Evolutionary conservation across 1,140 invertebrate species (phyloP).

Genomic region (Aphaenogaster ashmeadi): DNA sequence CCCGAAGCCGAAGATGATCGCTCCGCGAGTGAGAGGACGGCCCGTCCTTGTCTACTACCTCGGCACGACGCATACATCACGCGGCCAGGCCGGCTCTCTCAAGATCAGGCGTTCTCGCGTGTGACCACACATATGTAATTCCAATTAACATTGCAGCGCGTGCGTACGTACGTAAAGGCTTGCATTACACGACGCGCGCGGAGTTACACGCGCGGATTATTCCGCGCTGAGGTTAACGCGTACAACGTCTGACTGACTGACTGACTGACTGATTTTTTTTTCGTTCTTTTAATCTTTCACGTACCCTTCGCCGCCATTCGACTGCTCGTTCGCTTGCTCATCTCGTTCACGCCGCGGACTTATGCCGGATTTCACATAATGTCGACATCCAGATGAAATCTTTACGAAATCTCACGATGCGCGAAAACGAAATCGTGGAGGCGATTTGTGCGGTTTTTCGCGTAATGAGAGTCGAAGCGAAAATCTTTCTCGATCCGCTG

Average conservation of each 20-base stretch:
- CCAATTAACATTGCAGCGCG: constrained; percentile 74
- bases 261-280: constrained; percentile 63
- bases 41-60: constrained; percentile 70
- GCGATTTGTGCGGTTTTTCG: constrained; percentile 14
- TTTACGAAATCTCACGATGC: constrained; percentile 45
- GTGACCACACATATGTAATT: constrained; percentile 78
- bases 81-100: constrained; percentile 60
- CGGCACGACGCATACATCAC: constrained; percentile 67
- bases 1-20: constrained; percentile 72
- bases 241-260: constrained; percentile 36
- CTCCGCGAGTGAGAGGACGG: constrained; percentile 72
- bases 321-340: neutral
- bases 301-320: neutral
- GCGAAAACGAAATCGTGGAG: constrained; percentile 24
- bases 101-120: constrained; percentile 74
- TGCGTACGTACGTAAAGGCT: constrained; percentile 33
- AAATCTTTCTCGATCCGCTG: constrained; percentile 30
- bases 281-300: constrained; percentile 47
- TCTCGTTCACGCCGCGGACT: neutral
- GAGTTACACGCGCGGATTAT: constrained; percentile 68
- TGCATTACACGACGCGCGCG: constrained; percentile 53
- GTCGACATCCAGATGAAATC: constrained; percentile 62
- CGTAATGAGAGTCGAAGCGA: constrained; percentile 14
- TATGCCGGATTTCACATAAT: constrained; percentile 51
- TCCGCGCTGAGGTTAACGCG: constrained; percentile 69